Base-by-base conservation (phyloP, 2,113 vertebrate species). In the Gnathonemus echidnorhynchus region DNA sequence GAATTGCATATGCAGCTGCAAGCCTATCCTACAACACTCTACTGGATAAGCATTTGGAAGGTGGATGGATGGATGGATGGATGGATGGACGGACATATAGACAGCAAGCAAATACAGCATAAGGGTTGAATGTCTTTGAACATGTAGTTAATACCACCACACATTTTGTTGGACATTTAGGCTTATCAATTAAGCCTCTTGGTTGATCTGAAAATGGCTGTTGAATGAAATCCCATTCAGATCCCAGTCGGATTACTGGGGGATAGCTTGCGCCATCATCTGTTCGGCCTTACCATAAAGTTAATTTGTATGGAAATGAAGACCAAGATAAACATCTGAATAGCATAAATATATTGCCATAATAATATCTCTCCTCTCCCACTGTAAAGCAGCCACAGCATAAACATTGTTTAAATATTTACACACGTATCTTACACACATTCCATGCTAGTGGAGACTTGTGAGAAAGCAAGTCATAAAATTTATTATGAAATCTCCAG, bases 391-490 rank as follows among this genome's bases (percentile, higher is more conserved):
- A 85, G 21, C 90, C 48, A 89, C 87, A 74, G 84, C 92, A 92
- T 92, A 93, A 93, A 94, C 94, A 94, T 90, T 89, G 90, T 90
- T 89, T 90, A 90, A 90, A 92, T 91, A 86, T 91, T 56, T 88
- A 84, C 56, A 90, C 86, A 87, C 92, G 92, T 88, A 77, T 89
- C 89, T 86, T 92, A 91, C 62, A 88, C 17, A 70, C 89, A 94
- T 93, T 93, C 93, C 90, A 83, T 91, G 92, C 93, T 89, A 92
- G 93, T 93, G 91, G 92, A 92, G 92, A 92, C 93, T 91, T 92
- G 92, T 80, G 88, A 52, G 91, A 90, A 88, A 88, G 84, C 53
- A 91, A 94, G 92, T 93, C 90, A 92, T 91, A 92, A 93, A 93
- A 90, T 93, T 91, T 93, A 91, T 94, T 94, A 94, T 88, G 90